These are phyloP conservation scores for Acrobasis consociella DNA, from an alignment of 2,888 invertebrate genomes.

Conservation along the genomic window DNA sequence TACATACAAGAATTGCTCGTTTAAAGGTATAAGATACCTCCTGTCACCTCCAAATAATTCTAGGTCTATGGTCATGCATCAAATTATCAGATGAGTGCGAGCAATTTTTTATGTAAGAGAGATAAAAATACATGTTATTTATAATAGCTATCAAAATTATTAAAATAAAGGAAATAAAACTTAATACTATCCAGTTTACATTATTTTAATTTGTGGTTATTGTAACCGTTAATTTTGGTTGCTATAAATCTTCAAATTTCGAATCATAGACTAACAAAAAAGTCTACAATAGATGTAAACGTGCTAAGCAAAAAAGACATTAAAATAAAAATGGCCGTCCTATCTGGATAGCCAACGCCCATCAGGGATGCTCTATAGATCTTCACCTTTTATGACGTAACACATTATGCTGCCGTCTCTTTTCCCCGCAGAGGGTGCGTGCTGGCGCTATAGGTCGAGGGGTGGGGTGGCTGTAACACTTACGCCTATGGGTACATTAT, in stretches of 20 bases:
- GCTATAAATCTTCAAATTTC: neutral
- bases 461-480: constrained; percentile 62
- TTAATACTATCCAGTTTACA: too few relatives aligned
- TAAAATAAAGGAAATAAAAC: too few relatives aligned
- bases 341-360: constrained; percentile 4
- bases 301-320: constrained; percentile 2
- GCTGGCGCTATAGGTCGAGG: constrained; percentile 50
- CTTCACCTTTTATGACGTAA: constrained; percentile 36
- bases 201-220: too few relatives aligned
- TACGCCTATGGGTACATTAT: constrained; percentile 56
- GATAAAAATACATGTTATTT: too few relatives aligned
- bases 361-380: constrained; percentile 31
- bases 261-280: neutral
- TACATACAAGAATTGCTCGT: too few relatives aligned
- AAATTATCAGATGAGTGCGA: too few relatives aligned
- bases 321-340: constrained; percentile 17
- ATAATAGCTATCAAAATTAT: too few relatives aligned
- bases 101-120: too few relatives aligned
- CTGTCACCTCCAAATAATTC: too few relatives aligned
- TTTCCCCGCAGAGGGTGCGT: constrained; percentile 39
- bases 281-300: neutral
- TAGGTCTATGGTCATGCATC: too few relatives aligned
- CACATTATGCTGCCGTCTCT: constrained; percentile 56
- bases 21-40: too few relatives aligned
- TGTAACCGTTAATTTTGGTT: too few relatives aligned